Evolutionary conservation across 2,113 vertebrate genomes (phyloP), one percentile per base, ranked within the genome.

Genomic region (Tichodroma muraria): DNA sequence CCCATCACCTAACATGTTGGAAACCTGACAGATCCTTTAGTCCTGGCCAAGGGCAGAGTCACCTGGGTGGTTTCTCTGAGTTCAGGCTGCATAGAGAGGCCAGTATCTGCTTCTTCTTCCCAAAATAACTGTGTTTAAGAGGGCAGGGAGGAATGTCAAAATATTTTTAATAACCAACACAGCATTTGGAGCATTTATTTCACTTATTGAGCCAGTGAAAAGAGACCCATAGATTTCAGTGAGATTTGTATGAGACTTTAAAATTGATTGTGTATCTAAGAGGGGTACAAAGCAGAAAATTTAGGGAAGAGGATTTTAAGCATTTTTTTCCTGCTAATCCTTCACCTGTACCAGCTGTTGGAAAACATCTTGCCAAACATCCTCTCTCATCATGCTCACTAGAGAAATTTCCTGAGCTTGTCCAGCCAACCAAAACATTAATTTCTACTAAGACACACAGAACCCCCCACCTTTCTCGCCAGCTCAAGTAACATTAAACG

Each of bases 401-500:
- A 76, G 71, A 96, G 91, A 96, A 94, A 95, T 95, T 95, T 97
- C 95, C 94, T 95, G 91, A 85, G 52, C 77, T 96, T 70, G 21
- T 95, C 75, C 53, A 88, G 94, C 86, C 88, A 93, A 94, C 77
- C 56, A 92, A 97, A 95, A 94, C 91, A 97, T 92, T 83, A 95
- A 89, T 91, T 97, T 92, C 69, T 95, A 52, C 80, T 95, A 84
- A 94, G 83, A 87, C 84, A 85, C 80, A 95, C 92, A 97, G 49
- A 89, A 81, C 80, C 87, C 79, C 88, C 93, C 91, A 94, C 80
- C 90, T 95, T 94, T 93, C 85, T 95, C 0, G 52, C 88, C 88
- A 92, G 90, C 95, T 96, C 93, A 90, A 95, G 95, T 97, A 96
- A 96, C 94, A 87, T 92, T 89, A 95, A 97, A 96, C 1, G 4